Evolutionary conservation across 2,797 vertebrate genomes (phyloP).

Genomic region (Morus bassanus): DNA sequence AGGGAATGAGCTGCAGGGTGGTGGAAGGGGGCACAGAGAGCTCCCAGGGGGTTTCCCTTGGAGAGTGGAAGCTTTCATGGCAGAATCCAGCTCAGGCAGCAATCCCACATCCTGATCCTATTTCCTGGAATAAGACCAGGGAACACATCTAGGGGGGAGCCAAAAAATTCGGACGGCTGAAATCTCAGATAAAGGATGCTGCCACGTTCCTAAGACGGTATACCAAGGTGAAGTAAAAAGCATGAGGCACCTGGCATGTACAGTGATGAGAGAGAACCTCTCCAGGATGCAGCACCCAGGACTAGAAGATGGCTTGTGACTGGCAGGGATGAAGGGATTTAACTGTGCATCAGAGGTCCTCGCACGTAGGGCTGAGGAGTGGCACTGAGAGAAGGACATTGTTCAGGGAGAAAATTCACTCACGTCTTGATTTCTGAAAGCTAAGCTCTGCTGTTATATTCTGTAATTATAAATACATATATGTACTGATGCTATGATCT

Average conservation of each 20-base stretch:
- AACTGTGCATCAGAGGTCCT: not conserved
- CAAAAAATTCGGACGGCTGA: not conserved
- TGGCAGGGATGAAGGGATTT: not conserved
- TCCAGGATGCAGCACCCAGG: not conserved
- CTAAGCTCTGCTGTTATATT: not conserved
- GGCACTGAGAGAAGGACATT: not conserved
- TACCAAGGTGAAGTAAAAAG: not conserved
- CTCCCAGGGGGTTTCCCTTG: fast-evolving
- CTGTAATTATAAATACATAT: not conserved
- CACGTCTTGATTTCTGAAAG: not conserved
- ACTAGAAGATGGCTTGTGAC: not conserved
- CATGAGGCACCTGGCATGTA: not conserved
- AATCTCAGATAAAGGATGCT: not conserved
- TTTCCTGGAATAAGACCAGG: not conserved
- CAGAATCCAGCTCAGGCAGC: not conserved
- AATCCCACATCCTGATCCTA: not conserved
- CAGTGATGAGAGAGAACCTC: too few relatives aligned
- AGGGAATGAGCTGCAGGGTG: not conserved
- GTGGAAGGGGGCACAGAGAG: not conserved
- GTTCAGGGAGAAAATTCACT: not conserved
- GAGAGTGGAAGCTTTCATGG: not conserved
- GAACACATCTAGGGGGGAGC: not conserved
- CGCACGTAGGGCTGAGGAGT: not conserved
- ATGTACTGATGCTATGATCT: not conserved
- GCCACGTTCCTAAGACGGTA: not conserved